These are phyloP conservation scores for Siphamia tubifer DNA, from an alignment of 2,113 vertebrate species.

Conservation along the genomic window DNA sequence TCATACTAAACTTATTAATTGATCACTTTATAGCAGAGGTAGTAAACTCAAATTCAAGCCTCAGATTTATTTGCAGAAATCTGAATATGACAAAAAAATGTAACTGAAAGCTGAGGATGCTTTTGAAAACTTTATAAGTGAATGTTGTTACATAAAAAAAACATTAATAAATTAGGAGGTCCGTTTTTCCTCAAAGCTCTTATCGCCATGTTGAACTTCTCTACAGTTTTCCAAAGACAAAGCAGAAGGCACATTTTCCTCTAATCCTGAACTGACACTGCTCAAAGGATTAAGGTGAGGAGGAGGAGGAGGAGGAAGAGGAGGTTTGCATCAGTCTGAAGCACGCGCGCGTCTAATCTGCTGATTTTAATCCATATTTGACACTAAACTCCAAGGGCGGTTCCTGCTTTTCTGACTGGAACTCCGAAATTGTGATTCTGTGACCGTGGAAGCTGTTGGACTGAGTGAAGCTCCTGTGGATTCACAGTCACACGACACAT, in stretches of 20 bases:
- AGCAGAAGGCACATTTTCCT: conserved; percentile 9
- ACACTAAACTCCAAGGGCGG: conserved; percentile 7
- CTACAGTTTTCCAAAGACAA: neutral
- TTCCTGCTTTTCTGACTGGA: conserved; percentile 18
- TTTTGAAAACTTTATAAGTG: neutral
- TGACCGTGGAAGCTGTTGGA: neutral
- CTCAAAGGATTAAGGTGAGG: neutral
- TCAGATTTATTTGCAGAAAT: too few species aligned
- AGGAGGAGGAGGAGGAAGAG: neutral
- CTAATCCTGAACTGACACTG: neutral
- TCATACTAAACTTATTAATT: too few species aligned
- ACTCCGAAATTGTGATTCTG: neutral
- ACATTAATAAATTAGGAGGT: too few species aligned
- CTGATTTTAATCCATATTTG: neutral
- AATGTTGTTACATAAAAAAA: neutral
- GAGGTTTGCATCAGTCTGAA: neutral
- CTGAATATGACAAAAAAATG: too few species aligned
- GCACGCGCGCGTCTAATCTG: neutral
- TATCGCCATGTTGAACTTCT: conserved; percentile 41
- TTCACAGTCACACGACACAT: neutral
- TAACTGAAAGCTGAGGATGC: neutral
- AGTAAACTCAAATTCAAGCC: too few species aligned
- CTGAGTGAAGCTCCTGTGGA: neutral
- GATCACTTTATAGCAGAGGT: too few species aligned
- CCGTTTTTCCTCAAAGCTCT: neutral